These are phyloP conservation scores for Rhineura floridana DNA, from an alignment of 2,113 vertebrate species.

Conservation along the genomic window DNA sequence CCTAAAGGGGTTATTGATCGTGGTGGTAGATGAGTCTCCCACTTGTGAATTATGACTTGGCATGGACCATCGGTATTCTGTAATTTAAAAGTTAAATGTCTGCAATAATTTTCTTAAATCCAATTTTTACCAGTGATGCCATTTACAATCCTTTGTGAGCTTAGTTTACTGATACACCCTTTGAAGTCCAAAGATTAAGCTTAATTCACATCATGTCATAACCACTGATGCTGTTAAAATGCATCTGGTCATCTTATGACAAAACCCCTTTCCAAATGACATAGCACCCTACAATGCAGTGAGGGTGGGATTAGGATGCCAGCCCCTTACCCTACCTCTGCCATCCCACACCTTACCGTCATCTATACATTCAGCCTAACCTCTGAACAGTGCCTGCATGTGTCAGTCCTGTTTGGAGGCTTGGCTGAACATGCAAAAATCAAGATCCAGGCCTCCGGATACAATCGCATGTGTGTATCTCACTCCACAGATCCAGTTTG, in stretches of 20 bases:
- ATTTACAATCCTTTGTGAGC: conserved; percentile 69
- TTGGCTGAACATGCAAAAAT: not conserved
- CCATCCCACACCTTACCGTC: not conserved
- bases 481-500: not conserved
- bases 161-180: conserved; percentile 55
- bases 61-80: conserved; percentile 93
- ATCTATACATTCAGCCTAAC: not conserved
- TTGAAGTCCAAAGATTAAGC: conserved; percentile 56
- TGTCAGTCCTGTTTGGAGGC: not conserved
- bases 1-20: conserved; percentile 98
- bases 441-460: too few relatives aligned
- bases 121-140: conserved; percentile 75
- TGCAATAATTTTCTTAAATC: conserved; percentile 79
- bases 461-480: not conserved
- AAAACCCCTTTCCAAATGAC: not conserved
- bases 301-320: not conserved
- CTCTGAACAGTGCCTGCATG: not conserved
- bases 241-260: conserved; percentile 10
- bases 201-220: conserved; percentile 61
- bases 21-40: conserved; percentile 98
- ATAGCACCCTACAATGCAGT: not conserved
- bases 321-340: not conserved
- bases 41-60: conserved; percentile 98
- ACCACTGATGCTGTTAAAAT: conserved; percentile 38
- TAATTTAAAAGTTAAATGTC: conserved; percentile 94